phyloP scores from a whole-genome alignment of 1,140 invertebrate species.

The Papilio machaon region DNA sequence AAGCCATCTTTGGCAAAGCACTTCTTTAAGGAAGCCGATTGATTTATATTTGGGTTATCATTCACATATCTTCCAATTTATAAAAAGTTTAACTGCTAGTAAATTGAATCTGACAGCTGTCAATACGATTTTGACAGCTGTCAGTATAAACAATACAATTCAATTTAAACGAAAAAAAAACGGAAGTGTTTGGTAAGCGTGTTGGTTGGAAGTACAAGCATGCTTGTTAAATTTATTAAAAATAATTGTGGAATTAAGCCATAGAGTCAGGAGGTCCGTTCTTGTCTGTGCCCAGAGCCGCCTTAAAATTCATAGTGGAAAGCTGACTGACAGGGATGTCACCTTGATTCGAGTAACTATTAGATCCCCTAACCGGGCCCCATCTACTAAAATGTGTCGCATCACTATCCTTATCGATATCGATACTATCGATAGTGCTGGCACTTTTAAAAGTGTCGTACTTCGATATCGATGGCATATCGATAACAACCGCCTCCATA shows the following conservation, averaged over 20 bases:
- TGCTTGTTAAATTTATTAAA: neutral
- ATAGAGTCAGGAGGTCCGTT: slow-evolving; percentile 60
- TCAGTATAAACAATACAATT: neutral
- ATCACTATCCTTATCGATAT: slow-evolving; percentile 8
- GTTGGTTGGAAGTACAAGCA: neutral
- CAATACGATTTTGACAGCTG: neutral
- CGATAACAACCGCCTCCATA: slow-evolving; percentile 73
- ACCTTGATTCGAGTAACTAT: slow-evolving; percentile 63
- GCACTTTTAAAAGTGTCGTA: slow-evolving; percentile 60
- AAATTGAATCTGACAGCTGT: slow-evolving; percentile 4
- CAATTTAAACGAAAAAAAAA: neutral
- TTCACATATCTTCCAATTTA: neutral
- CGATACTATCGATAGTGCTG: slow-evolving; percentile 22
- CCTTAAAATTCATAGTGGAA: slow-evolving; percentile 69
- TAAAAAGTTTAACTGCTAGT: neutral
- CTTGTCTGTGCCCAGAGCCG: slow-evolving; percentile 45
- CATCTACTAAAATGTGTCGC: slow-evolving; percentile 62
- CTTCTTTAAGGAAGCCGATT: neutral
- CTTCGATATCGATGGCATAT: slow-evolving; percentile 65
- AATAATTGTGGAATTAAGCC: slow-evolving; percentile 44
- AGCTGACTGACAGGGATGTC: slow-evolving; percentile 68
- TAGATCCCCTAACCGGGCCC: slow-evolving; percentile 69
- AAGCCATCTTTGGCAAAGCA: neutral
- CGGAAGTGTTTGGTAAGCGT: neutral
- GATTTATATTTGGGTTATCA: neutral